phyloP scores from a whole-genome alignment of 2,113 vertebrate species.

The Heterochromis multidens region DNA sequence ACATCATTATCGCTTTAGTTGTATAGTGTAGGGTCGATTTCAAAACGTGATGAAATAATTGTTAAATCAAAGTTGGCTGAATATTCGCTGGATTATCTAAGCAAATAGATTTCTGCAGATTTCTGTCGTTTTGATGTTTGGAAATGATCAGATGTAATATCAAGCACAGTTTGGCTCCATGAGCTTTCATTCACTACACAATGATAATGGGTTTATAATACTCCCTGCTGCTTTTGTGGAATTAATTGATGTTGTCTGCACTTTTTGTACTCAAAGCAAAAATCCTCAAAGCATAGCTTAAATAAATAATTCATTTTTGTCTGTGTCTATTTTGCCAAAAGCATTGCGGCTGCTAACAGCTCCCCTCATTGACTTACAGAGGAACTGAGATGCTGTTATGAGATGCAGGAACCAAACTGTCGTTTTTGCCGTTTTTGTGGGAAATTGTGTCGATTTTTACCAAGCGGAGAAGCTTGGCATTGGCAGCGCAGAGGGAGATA shows the following conservation, averaged over 20 bases:
- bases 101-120: not conserved
- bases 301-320: conserved; percentile 52
- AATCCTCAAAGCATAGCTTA: conserved; percentile 33
- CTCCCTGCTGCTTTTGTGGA: conserved; percentile 4
- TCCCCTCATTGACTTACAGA: conserved; percentile 10
- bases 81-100: not conserved
- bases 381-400: not conserved
- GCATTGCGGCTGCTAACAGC: conserved; percentile 6
- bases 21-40: not conserved
- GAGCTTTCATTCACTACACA: not conserved
- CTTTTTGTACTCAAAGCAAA: conserved; percentile 19
- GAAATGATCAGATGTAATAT: not conserved
- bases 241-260: conserved; percentile 19
- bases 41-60: not conserved
- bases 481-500: not conserved
- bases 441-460: not conserved
- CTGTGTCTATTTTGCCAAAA: conserved; percentile 29
- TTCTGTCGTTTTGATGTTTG: not conserved
- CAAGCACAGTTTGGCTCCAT: not conserved
- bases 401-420: not conserved
- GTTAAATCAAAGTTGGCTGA: not conserved
- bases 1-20: not conserved
- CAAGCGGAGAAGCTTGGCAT: not conserved
- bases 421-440: not conserved
- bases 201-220: not conserved